Percentiles rank a stretch among this genome's conserved stretches.
Conservation (phyloP, 2,113 vertebrate species). For the Bufo bufo region DNA sequence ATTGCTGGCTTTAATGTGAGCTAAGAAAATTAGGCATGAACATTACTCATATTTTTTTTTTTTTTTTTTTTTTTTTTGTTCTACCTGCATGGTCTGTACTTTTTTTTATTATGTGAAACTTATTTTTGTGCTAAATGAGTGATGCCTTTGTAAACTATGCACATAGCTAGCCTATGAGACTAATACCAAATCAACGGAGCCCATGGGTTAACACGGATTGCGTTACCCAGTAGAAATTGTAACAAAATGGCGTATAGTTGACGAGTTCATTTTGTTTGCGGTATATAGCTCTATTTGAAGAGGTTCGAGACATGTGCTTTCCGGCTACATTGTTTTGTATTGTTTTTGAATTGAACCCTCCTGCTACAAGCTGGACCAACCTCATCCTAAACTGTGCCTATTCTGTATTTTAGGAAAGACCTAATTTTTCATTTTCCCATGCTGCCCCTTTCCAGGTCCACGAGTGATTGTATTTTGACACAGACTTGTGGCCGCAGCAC, state of each 20-base stretch:
- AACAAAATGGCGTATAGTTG: background rate
- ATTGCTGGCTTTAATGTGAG: background rate
- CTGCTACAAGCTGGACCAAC: too few species aligned
- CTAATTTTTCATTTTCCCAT: too few species aligned
- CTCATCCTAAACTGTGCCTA: too few species aligned
- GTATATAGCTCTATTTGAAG: too few species aligned
- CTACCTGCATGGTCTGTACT: background rate
- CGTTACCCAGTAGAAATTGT: background rate
- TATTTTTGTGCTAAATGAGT: background rate
- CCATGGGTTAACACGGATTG: background rate
- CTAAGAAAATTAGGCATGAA: background rate
- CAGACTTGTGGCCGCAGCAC: too few species aligned
- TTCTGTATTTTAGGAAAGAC: too few species aligned
- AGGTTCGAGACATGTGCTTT: too few species aligned
- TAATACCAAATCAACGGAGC: background rate
- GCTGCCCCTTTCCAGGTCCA: too few species aligned
- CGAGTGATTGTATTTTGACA: too few species aligned
- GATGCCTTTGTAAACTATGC: background rate
- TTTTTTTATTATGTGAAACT: background rate
- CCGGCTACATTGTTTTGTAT: too few species aligned
- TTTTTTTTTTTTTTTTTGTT: background rate
- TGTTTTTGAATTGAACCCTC: too few species aligned
- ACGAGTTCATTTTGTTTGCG: background rate
- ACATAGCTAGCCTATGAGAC: background rate
- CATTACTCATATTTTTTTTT: background rate